Evolutionary conservation across 2,113 vertebrate species (phyloP), one percentile per base, ranked within the genome.

Genomic region (Phrynocephalus versicolor): DNA sequence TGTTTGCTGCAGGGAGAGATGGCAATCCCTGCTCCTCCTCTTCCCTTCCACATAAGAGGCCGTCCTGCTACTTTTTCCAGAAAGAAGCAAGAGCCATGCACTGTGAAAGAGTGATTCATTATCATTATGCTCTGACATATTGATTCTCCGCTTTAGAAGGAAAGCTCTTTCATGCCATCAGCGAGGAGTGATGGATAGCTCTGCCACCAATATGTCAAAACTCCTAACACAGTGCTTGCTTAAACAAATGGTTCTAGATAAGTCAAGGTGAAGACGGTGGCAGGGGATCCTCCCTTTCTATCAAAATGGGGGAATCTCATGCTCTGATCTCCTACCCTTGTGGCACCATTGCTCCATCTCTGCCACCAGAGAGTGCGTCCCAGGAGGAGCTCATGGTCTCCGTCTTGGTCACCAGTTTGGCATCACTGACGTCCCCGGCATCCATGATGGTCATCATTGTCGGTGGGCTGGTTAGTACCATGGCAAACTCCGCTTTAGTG

Each of bases 41-140:
- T 51, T 70, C 18, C 3, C 33, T 39, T 39, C 35, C 73, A 14
- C 82, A 41, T 30, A 72, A 30, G 76, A 86, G 79, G 82, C 84
- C 88, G 82, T 91, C 87, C 35, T 57, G 30, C 82, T 19, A 2
- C 76, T 88, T 79, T 74, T 79, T 39, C 0, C 21, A 19, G n/a
- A 64, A 77, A 84, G 27, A n/a, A 87, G 85, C 77, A 35, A 62
- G 83, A 1, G 8, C n/a, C 0, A 0, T 23, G 27, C 0, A 0
- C n/a, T n/a, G 82, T 10, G 30, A 39, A 3, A 14, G 30, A 55
- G 91, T 87, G 86, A 73, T 94, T 91, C 82, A 27, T 95, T 95
- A 89, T 93, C 94, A 91, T 96, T 95, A 95, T 89, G 86, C 70
- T 62, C 55, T 90, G 90, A 89, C 90, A 88, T 92, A 93, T 95